A percentile compares a stretch with the other conserved stretches of the same genome.
Evolutionary conservation across 2,888 invertebrate species (phyloP).

Genomic region (Lobophora halterata): DNA sequence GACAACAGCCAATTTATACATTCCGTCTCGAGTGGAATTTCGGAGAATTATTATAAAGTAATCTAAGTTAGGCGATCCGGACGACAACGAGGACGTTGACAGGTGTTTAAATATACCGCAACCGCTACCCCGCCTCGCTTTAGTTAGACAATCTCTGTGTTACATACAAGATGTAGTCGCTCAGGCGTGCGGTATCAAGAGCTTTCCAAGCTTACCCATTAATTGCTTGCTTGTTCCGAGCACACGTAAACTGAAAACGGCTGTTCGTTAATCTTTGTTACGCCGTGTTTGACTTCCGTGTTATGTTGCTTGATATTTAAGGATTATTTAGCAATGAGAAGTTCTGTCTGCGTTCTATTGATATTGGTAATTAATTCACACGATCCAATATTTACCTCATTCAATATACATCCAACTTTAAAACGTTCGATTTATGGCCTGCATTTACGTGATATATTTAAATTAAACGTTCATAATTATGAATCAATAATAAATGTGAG

Average conservation of each 20-base stretch:
- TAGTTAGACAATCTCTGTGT: slow-evolving; percentile 48
- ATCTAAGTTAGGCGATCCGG: slow-evolving; percentile 72
- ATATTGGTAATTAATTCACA: too few relatives aligned
- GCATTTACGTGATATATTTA: slow-evolving; percentile 2
- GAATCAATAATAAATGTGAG: slow-evolving; percentile 21
- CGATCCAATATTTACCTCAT: too few relatives aligned
- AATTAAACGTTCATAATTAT: slow-evolving; percentile 11
- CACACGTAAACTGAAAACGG: slow-evolving; percentile 30
- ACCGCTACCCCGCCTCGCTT: slow-evolving; percentile 46
- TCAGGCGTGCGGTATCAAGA: slow-evolving; percentile 52
- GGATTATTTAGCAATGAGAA: too few relatives aligned
- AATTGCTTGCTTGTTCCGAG: slow-evolving; percentile 42
- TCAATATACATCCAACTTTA: too few relatives aligned
- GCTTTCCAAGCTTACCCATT: slow-evolving; percentile 51
- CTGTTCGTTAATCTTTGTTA: slow-evolving; percentile 24
- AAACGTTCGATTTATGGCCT: too few relatives aligned
- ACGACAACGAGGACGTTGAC: slow-evolving; percentile 62
- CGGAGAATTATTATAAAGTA: slow-evolving; percentile 73
- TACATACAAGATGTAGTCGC: slow-evolving; percentile 51
- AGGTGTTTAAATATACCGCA: slow-evolving; percentile 71
- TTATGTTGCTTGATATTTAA: slow-evolving; percentile 17
- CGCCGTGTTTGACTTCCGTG: slow-evolving; percentile 26
- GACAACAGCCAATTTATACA: slow-evolving; percentile 67
- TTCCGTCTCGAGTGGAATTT: slow-evolving; percentile 64
- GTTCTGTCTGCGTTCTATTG: too few relatives aligned